phyloP scores from a whole-genome alignment of 2,797 vertebrate genomes.

The Streptopelia turtur region DNA sequence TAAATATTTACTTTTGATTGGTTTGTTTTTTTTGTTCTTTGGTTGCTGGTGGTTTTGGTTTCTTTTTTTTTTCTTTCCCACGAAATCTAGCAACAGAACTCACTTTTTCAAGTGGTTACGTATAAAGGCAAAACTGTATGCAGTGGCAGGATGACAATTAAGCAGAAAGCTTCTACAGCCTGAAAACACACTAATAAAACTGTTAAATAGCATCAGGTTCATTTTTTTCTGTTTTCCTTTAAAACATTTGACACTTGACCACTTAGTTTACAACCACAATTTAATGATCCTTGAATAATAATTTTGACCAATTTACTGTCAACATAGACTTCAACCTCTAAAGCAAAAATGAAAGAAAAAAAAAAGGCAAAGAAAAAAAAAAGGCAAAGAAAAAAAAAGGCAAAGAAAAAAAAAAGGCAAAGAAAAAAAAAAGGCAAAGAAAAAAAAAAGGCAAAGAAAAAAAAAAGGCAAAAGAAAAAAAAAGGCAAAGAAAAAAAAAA shows the following conservation, averaged over 20 bases:
- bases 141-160: not conserved
- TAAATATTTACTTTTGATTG: not conserved
- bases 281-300: not conserved
- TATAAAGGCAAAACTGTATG: not conserved
- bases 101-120: not conserved
- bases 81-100: not conserved
- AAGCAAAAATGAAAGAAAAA: not conserved
- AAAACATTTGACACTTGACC: not conserved
- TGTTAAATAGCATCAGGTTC: not conserved
- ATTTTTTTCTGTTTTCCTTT: not conserved
- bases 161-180: not conserved
- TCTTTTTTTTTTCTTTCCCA: not conserved
- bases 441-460: too few relatives aligned
- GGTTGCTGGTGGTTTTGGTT: not conserved
- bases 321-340: not conserved
- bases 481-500: not conserved
- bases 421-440: not conserved
- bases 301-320: not conserved
- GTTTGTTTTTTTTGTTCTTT: not conserved
- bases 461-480: too few relatives aligned
- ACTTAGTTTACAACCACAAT: not conserved
- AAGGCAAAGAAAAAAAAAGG: too few relatives aligned
- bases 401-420: too few relatives aligned
- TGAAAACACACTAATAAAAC: not conserved
- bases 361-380: not conserved